Evolutionary conservation across 2,797 vertebrate species (phyloP), one percentile per base, ranked within the genome.

Genomic region (Sebastes flavidus): DNA sequence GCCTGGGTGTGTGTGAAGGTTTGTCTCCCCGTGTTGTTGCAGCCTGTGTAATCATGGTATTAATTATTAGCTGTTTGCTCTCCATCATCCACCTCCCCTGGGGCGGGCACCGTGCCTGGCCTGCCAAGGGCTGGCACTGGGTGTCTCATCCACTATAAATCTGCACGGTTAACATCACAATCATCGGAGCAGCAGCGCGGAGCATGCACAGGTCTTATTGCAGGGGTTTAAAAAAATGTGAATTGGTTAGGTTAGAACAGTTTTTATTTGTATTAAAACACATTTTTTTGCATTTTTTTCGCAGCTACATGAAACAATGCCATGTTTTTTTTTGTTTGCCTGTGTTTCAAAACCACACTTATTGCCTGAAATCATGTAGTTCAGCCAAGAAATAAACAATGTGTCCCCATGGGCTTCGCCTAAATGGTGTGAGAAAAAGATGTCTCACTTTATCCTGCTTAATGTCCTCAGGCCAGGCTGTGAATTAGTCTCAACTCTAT

Each of bases 61-160:
- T 96, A 95, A 95, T 96, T 95, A 96, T 96, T 95, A 95, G 94
- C 93, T 95, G 94, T 95, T 96, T 95, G 94, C 94, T 95, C 94
- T 94, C 94, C 92, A 95, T 96, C 95, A 95, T 94, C 88, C 84
- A 76, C 87, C 88, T 93, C 92, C 93, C 93, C 88, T 85, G 92
- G 88, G 93, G 92, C 86, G 60, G 91, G 89, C 92, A 91, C 91
- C 72, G 77, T 89, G 91, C 89, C 82, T 86, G 91, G 89, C 84
- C 89, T 93, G 89, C 92, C 92, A 91, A 88, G 87, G 91, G 84
- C 88, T 92, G 92, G 83, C 89, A 86, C 83, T 81, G 89, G 79
- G 81, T 90, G 94, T 94, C 89, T 93, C 87, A 87, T 90, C 89
- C 82, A 88, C 88, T 91, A 88, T 94, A 92, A 93, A 94, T 94